A percentile compares a stretch with the other conserved stretches of the same genome.
Conservation (phyloP, 2,113 vertebrate species). For the Lampris megalopsis region DNA sequence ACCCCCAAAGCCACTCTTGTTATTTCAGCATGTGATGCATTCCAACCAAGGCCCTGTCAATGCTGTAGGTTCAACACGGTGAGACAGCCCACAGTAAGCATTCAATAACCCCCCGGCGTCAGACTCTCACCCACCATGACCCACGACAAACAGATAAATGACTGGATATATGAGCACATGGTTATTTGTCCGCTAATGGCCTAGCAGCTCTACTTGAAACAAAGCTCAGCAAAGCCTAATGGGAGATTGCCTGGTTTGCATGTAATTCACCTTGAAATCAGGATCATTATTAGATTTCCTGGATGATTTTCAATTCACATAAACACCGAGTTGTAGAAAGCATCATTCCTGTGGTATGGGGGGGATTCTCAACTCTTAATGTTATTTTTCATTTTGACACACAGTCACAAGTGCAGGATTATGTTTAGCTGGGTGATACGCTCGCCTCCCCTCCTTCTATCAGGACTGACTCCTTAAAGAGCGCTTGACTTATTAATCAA, state of each 20-base stretch:
- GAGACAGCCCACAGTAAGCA: neutral
- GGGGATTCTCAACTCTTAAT: neutral
- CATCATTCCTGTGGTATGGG: neutral
- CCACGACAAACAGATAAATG: slow-evolving; percentile 8
- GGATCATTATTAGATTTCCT: slow-evolving; percentile 30
- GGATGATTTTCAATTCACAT: slow-evolving; percentile 10
- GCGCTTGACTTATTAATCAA: slow-evolving; percentile 39
- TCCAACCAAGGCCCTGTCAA: neutral
- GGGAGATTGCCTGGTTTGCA: slow-evolving; percentile 40
- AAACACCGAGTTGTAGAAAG: neutral
- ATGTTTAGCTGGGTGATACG: slow-evolving; percentile 2
- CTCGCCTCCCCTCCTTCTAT: slow-evolving; percentile 14
- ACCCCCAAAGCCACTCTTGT: neutral
- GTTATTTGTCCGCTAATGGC: neutral
- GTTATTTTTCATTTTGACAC: neutral
- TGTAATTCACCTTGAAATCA: neutral
- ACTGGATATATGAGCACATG: slow-evolving; percentile 35
- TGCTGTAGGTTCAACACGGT: neutral
- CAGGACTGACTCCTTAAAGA: neutral
- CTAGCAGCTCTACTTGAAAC: neutral
- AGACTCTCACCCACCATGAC: neutral
- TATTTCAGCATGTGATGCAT: slow-evolving; percentile 1
- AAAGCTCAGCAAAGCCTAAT: slow-evolving; percentile 19
- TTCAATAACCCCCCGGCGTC: neutral
- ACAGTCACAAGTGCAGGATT: neutral